These are phyloP conservation scores for Drosophila mayaguana DNA, from an alignment of 2,888 invertebrate genomes.

Conservation along the genomic window DNA sequence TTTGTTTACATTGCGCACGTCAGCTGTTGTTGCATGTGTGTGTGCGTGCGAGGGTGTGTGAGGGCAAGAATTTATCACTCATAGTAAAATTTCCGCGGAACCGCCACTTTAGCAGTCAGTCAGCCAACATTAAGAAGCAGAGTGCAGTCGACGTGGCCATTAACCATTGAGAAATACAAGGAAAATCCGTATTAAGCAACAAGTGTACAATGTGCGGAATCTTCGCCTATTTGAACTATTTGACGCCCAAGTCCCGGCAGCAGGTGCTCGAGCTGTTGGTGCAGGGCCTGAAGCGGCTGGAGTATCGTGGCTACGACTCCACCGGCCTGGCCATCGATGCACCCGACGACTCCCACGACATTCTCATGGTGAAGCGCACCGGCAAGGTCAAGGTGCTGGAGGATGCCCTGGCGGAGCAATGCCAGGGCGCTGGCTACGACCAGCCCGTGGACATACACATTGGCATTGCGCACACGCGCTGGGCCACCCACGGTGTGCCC, in stretches of 20 bases:
- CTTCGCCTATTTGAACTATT: conserved; percentile 99
- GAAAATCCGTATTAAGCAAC: background rate
- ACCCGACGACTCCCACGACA: conserved; percentile 88
- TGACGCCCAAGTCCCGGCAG: conserved; percentile 96
- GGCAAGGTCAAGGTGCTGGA: conserved; percentile 97
- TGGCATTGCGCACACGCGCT: conserved; percentile 99
- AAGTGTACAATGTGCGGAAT: conserved; percentile 90
- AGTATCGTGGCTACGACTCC: conserved; percentile 99
- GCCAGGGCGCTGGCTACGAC: conserved; percentile 88
- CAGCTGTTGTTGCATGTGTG: conserved; percentile 26
- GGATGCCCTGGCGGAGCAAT: conserved; percentile 90
- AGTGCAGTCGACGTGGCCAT: conserved; percentile 49
- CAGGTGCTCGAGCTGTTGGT: conserved; percentile 97
- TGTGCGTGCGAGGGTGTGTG: conserved; percentile 23
- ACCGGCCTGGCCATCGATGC: conserved; percentile 96
- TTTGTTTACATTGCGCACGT: conserved; percentile 60
- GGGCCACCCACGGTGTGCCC: conserved; percentile 99
- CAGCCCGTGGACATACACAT: conserved; percentile 92
- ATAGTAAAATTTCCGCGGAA: conserved; percentile 43
- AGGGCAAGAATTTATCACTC: conserved; percentile 42
- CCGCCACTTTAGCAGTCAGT: conserved; percentile 13
- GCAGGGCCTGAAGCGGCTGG: conserved; percentile 96
- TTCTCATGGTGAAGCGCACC: conserved; percentile 91
- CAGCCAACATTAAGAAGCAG: conserved; percentile 36
- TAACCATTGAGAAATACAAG: conserved; percentile 30